Evolutionary conservation across 2,797 vertebrate species (phyloP), one percentile per base, ranked within the genome.

Genomic region (Eospalax fontanierii): DNA sequence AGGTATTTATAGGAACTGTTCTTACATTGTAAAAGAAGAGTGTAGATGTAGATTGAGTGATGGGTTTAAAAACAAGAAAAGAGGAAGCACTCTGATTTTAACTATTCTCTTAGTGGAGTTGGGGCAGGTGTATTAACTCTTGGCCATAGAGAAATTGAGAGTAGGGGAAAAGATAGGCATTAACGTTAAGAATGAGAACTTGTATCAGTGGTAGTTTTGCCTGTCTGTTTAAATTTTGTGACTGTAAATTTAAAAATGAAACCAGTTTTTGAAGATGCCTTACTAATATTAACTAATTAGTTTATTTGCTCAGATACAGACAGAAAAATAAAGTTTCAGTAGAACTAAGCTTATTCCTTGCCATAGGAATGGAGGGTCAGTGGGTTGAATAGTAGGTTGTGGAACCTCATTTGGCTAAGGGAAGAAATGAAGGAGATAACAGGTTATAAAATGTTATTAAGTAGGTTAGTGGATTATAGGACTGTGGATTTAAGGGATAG

Each of bases 211-310:
- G 16, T 74, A 75, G 63, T 84, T 94, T 84, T 87, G 73, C 79
- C 46, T 71, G 40, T 19, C 38, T 54, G 50, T 40, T 93, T 93
- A 89, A 81, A 35, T 85, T 96, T 87, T 88, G 38, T 92, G 74
- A 35, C 46, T 43, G 1, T 76, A 81, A 76, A 71, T 84, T 79
- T 89, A 82, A 79, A n/a, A 95, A 19, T 94, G 21, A 86, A 38
- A 79, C 66, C 26, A 4, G 30, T 50, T 92, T 97, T 92, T 65
- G 16, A 90, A 73, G 59, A 35, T 91, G 76, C 81, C n/a, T 93
- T 71, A 35, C 50, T 54, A 54, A 54, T 54, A 54, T 54, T 54
- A 50, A 50, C n/a, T n/a, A 11, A 28, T 78, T 68, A 71, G 19
- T 94, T 94, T 30, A 38, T 3, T 73, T 87, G 50, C 28, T 92